Base-by-base conservation (phyloP, 2,888 invertebrate species). In the Bimastos eiseni region DNA sequence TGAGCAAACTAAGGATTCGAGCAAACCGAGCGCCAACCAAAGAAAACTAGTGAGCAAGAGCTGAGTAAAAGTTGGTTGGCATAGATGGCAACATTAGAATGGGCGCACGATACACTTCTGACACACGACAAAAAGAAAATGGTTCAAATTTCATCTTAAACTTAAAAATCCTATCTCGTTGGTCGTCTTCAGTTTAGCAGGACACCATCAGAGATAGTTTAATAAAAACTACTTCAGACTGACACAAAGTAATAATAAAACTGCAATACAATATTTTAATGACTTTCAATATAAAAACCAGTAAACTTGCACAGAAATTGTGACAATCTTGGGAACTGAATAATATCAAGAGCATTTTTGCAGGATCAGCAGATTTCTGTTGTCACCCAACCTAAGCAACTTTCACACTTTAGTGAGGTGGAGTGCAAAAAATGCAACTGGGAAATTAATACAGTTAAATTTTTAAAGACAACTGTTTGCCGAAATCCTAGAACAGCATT, bases 1-100 rank as follows among this genome's bases (percentile, higher is more conserved):
- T 70, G 70, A 70, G 70, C 70, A 70, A 70, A 70, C 70, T 70
- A 70, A 70, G 70, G 70, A n/a, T 30, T 70, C 70, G 70, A 70
- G 70, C 70, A 70, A n/a, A 70, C 30, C 30, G 70, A 70, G 70
- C n/a, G 70, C 70, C 13, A 13, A 70, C 70, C 70, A 70, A 70
- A 70, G 70, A n/a, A 70, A 70, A n/a, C 70, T n/a, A n/a, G 70
- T n/a, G 70, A 70, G n/a, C 30, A 70, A 70, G 30, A 70, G n/a
- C 70, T n/a, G 70, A 70, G 70, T 70, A 70, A n/a, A 70, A 5
- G 30, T 70, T 70, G 49, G 49, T 24, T 24, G 49, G 49, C 49
- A 49, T 44, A 19, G 15, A 44, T 44, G 30, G 55, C 24, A 55
- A 8, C n/a, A n/a, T 30, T n/a, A 70, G 70, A 70, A 70, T 11